Evolutionary conservation across 2,113 vertebrate species (phyloP), one percentile per base, ranked within the genome.

Genomic region (Antechinus flavipes): DNA sequence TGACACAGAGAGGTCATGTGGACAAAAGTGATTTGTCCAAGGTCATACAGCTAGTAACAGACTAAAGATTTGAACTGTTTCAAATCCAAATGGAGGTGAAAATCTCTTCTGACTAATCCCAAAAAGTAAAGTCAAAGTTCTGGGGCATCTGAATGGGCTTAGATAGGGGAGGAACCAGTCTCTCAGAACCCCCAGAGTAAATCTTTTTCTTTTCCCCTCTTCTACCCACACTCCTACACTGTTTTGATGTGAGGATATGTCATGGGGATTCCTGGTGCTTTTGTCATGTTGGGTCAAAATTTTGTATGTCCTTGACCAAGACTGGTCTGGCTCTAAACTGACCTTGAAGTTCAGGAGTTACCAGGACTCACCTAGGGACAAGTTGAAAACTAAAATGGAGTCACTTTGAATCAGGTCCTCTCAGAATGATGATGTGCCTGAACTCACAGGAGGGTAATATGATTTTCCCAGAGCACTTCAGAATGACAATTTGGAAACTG

Each of bases 11-110:
- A 58, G 8, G 54, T 16, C 16, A 22, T 22, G 35, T 4, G 61
- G 35, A n/a, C 35, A 95, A 89, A 93, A 50, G 22, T 50, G 53
- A 61, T 90, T 42, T 47, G 30, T 35, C 6, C 16, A n/a, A 25
- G 49, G 49, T 92, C 55, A 89, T 24, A 53, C 91, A 47, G 76
- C 94, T 22, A 93, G 90, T 53, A 53, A 91, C n/a, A 91, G 91
- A 54, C 56, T 10, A 26, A 54, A 54, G 89, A 93, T 12, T 91
- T 84, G 19, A 42, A 42, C 42, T 89, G 52, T n/a, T 90, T 55
- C 8, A 50, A 90, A 54, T 27, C 53, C 26, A 94, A 24, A 0
- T 30, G 8, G 35, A 84, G 19, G 68, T 16, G 42, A 84, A 6
- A 84, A 84, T 84, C 7, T 8, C 19, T 84, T 76, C 35, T 6